Base-by-base conservation (phyloP, 2,888 invertebrate genomes). In the Volucella bombylans region DNA sequence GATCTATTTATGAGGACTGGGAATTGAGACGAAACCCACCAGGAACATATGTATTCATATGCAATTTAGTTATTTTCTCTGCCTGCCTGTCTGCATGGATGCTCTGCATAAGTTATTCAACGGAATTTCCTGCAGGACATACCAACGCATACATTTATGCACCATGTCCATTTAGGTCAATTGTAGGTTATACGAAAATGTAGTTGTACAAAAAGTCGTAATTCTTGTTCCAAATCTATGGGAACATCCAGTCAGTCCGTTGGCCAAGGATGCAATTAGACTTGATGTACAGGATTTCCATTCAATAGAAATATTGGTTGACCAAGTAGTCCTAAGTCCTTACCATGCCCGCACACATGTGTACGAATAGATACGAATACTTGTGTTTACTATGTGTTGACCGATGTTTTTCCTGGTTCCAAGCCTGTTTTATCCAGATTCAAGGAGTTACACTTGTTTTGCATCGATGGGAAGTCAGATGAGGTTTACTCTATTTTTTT, bases 1-100 rank as follows among this genome's bases (percentile, higher is more conserved):
- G 78, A 78, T 78, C 61, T 77, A 64, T 78, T 78, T 78, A 68
- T 61, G 67, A 47, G 52, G 38, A 23, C 45, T 54, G 55, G 54
- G 62, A 62, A 61, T 54, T 18, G 55, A 49, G 55, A 54, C 15
- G 54, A 71, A 41, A 31, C 69, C 69, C 62, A 43, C 18, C n/a
- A 57, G 62, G 62, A 55, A 57, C 71, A 65, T 15, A 12, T 14
- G 23, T 23, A 71, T 62, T 72, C 15, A 62, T 72, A 45, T 61
- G 52, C 69, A 59, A 18, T 71, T 67, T 59, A 8, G 69, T 49
- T 49, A 47, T 23, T 15, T 45, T 68, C 55, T 38, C 45, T 67
- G 52, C n/a, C 61, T 68, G 31, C 31, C 31, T 31, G 4, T 6
- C 2, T 31, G 31, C 1, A 4, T 31, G 31, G 6, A 31, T 31